Evolutionary conservation across 2,797 vertebrate species (phyloP).

Genomic region (Spinibarbus caldwelli): DNA sequence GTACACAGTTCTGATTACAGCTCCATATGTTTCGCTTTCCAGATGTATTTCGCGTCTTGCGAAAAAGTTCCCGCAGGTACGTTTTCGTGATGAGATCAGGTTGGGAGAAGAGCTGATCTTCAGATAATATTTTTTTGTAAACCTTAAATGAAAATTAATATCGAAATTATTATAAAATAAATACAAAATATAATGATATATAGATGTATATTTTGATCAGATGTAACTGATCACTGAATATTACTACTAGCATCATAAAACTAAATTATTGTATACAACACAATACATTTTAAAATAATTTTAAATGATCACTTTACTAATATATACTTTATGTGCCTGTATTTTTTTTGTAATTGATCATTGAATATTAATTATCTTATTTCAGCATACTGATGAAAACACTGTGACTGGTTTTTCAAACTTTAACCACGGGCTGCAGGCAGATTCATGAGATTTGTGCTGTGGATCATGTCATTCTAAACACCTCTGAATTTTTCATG

Average conservation of each 20-base stretch:
- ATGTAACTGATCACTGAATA: background rate
- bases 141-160: too few species aligned
- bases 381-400: background rate
- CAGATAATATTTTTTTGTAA: too few species aligned
- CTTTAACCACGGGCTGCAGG: conserved; percentile 10
- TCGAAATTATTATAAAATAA: too few species aligned
- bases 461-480: conserved; percentile 33
- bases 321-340: background rate
- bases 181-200: too few species aligned
- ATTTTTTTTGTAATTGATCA: background rate
- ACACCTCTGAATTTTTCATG: conserved; percentile 50
- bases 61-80: too few species aligned
- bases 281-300: background rate
- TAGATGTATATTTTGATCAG: background rate
- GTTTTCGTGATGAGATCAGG: too few species aligned
- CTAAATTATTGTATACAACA: background rate
- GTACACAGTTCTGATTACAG: too few species aligned
- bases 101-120: too few species aligned
- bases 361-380: background rate
- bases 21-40: too few species aligned
- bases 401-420: background rate
- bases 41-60: too few species aligned
- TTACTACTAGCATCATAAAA: background rate
- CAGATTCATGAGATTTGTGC: conserved; percentile 41
- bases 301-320: background rate